phyloP scores from a whole-genome alignment of 2,113 vertebrate species.

The Pachycephala philippinensis region DNA sequence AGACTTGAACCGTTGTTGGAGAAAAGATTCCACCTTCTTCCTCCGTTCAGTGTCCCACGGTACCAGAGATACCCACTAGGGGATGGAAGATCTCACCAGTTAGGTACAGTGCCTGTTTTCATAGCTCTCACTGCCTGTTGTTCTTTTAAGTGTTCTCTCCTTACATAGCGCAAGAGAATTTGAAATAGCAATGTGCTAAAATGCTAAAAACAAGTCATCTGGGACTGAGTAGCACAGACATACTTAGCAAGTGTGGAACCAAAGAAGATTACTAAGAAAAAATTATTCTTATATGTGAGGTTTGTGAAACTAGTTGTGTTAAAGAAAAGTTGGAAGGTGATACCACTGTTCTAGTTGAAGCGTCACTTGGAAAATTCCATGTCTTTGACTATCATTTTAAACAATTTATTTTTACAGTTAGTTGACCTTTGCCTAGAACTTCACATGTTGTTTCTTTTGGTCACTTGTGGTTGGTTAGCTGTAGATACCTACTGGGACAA shows the following conservation, averaged over 20 bases:
- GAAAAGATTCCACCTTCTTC: slow-evolving; percentile 76
- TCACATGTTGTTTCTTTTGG: background rate
- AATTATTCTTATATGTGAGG: background rate
- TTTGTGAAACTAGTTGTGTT: background rate
- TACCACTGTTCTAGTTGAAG: background rate
- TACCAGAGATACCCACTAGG: slow-evolving; percentile 81
- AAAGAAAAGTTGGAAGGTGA: background rate
- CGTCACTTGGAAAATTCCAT: background rate
- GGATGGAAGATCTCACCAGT: slow-evolving; percentile 75
- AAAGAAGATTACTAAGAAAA: background rate
- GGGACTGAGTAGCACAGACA: background rate
- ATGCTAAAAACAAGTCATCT: background rate
- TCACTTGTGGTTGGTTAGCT: background rate
- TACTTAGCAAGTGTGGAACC: background rate
- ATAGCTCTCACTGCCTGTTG: background rate
- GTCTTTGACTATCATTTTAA: background rate
- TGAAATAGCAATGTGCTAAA: background rate
- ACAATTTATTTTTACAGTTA: background rate
- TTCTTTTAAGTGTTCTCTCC: background rate
- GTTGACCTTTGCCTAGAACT: background rate
- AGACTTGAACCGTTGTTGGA: slow-evolving; percentile 78
- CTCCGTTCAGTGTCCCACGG: slow-evolving; percentile 76
- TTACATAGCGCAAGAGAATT: background rate
- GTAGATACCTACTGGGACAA: background rate
- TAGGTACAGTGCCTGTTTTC: slow-evolving; percentile 64